Base-by-base conservation (phyloP, 2,113 vertebrate genomes). In the Oxyura jamaicensis region DNA sequence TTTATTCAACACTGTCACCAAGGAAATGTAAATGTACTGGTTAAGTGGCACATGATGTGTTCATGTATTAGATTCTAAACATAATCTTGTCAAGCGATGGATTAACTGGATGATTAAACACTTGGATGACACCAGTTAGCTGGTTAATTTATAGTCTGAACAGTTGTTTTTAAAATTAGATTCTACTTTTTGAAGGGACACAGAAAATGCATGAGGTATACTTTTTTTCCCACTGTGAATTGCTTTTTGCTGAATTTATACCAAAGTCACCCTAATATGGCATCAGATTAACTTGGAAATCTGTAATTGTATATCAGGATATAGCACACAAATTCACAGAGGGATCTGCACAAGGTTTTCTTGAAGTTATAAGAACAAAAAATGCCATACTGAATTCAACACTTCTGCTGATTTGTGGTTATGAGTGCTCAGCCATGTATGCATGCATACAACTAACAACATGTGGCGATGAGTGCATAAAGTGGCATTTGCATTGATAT, bases 401-500 rank as follows among this genome's bases (percentile, higher is more conserved):
- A 67, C 55, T 87, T 52, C 39, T 91, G 67, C 23, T 82, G 58
- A 68, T 79, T 86, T 81, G 36, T 72, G 10, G 26, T 82, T 91
- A 74, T 80, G 67, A 89, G 31, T 73, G 29, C 25, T 83, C 91
- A 94, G 82, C 86, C 81, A 83, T 88, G n/a, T 82, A 48, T 22
- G 48, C 41, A 56, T 55, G 72, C 66, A 56, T 48, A 76, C 36
- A 80, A 89, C 53, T 68, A 94, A 75, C 29, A 90, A 31, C 75
- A 63, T 31, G 82, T 71, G 72, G 50, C 59, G 88, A 25, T 73
- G 66, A 83, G 53, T 74, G 36, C 59, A 76, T 46, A 74, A 94
- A 95, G 62, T n/a, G 26, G 39, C 63, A 93, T 91, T 93, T 92
- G 59, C 69, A 91, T 36, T 93, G 76, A 85, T 94, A 88, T 83